These are phyloP conservation scores for Pampus argenteus DNA, from an alignment of 2,797 vertebrate species.

Conservation along the genomic window DNA sequence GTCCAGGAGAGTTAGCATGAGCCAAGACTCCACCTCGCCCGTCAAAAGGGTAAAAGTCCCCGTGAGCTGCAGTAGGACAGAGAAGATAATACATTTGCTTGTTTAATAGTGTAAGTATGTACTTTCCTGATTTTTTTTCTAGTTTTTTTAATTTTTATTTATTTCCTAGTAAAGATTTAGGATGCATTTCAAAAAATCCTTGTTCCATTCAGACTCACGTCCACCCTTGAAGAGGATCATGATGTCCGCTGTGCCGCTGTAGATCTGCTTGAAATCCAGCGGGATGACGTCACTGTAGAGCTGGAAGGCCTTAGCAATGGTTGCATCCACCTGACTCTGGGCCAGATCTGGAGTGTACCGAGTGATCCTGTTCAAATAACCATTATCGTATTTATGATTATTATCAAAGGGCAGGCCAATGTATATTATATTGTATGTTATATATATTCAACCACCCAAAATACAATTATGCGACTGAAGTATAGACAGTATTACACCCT, in stretches of 20 bases:
- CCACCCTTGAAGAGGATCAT: slow-evolving; percentile 81
- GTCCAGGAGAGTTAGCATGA: slow-evolving; percentile 87
- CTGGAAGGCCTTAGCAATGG: slow-evolving; percentile 78
- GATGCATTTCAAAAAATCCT: neutral
- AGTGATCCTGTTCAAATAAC: slow-evolving; percentile 64
- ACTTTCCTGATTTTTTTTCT: neutral
- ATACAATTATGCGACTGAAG: neutral
- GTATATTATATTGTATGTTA: too few relatives aligned
- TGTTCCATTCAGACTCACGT: slow-evolving; percentile 53
- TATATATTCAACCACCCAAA: neutral
- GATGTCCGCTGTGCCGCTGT: slow-evolving; percentile 76
- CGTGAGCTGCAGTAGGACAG: slow-evolving; percentile 74
- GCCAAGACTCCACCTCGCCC: slow-evolving; percentile 83
- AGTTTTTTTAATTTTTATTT: neutral
- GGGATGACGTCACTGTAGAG: slow-evolving; percentile 83
- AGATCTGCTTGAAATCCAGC: slow-evolving; percentile 77
- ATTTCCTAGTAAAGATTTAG: neutral
- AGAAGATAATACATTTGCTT: neutral
- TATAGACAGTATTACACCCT: neutral
- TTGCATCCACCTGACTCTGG: slow-evolving; percentile 55
- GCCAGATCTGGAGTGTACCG: slow-evolving; percentile 65
- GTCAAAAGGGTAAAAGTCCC: slow-evolving; percentile 88
- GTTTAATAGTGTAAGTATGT: neutral
- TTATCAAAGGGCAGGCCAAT: too few relatives aligned
- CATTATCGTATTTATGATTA: neutral